Conservation (phyloP, 1,140 invertebrate species). For the Rhagoletis pomonella region DNA sequence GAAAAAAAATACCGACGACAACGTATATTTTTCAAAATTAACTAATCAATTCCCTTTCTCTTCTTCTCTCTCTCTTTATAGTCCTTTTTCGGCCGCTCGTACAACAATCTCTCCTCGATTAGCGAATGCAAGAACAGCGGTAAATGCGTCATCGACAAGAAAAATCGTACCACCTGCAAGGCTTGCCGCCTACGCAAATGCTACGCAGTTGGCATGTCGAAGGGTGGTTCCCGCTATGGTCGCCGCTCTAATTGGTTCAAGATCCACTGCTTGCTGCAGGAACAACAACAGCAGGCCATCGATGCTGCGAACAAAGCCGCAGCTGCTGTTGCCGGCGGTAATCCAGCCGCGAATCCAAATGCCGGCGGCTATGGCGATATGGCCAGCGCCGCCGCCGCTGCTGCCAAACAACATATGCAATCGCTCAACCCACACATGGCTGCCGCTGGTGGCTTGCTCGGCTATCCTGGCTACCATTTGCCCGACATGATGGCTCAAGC, state of each 20-base stretch:
- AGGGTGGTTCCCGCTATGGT: constrained; percentile 92
- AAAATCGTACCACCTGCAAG: constrained; percentile 96
- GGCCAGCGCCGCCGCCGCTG: constrained; percentile 60
- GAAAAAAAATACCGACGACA: neutral
- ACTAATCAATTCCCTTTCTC: constrained; percentile 54
- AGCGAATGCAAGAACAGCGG: constrained; percentile 95
- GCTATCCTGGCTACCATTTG: constrained; percentile 67
- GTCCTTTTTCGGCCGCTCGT: constrained; percentile 98
- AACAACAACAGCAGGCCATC: constrained; percentile 77
- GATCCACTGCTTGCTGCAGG: constrained; percentile 90
- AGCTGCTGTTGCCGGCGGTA: constrained; percentile 60
- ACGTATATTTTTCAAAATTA: neutral
- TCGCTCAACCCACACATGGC: constrained; percentile 62
- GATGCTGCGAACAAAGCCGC: constrained; percentile 65
- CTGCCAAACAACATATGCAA: constrained; percentile 58
- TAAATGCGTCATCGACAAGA: constrained; percentile 96
- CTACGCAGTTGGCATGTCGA: constrained; percentile 95
- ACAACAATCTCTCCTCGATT: constrained; percentile 94
- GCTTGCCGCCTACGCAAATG: constrained; percentile 95
- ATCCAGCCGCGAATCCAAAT: constrained; percentile 34
- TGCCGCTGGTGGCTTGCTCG: constrained; percentile 61
- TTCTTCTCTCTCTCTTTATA: constrained; percentile 76
- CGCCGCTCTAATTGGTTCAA: constrained; percentile 95
- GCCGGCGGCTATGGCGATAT: constrained; percentile 64
- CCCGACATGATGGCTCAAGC: constrained; percentile 59